Evolutionary conservation across 2,797 vertebrate species (phyloP).

Genomic region (Leptatherina wallacei): DNA sequence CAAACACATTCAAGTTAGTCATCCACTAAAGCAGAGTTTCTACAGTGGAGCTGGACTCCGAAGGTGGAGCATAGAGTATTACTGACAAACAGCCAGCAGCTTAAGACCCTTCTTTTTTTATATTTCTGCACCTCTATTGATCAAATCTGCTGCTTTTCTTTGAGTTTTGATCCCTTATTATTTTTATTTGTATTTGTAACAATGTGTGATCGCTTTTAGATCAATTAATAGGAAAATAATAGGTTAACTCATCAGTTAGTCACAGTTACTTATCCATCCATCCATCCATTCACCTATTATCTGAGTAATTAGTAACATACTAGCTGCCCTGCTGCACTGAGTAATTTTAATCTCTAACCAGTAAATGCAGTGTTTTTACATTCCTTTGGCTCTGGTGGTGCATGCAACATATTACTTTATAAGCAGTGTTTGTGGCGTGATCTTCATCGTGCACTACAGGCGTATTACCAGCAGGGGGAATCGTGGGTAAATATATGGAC

Average conservation of each 20-base stretch:
- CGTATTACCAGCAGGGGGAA: slow-evolving; percentile 51
- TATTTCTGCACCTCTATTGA: background rate
- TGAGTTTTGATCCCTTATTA: background rate
- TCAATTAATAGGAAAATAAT: background rate
- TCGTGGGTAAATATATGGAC: slow-evolving; percentile 11
- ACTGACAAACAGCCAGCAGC: background rate
- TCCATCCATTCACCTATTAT: slow-evolving; percentile 7
- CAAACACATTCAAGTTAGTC: background rate
- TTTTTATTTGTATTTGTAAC: background rate
- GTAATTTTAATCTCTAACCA: slow-evolving; percentile 1
- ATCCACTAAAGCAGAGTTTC: background rate
- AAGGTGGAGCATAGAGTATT: too few relatives aligned
- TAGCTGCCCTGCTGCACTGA: background rate
- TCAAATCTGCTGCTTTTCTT: background rate
- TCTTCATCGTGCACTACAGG: background rate
- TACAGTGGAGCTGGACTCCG: background rate
- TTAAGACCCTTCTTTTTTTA: too few relatives aligned
- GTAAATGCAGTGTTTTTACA: background rate
- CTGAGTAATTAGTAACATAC: background rate
- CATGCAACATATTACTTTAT: background rate
- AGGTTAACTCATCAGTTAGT: background rate
- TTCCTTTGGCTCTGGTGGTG: background rate
- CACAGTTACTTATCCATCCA: slow-evolving; percentile 17
- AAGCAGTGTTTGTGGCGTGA: background rate
- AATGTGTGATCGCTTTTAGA: background rate